Evolutionary conservation across 2,888 invertebrate genomes (phyloP), one percentile per base, ranked within the genome.

Genomic region (Sycophila texana): DNA sequence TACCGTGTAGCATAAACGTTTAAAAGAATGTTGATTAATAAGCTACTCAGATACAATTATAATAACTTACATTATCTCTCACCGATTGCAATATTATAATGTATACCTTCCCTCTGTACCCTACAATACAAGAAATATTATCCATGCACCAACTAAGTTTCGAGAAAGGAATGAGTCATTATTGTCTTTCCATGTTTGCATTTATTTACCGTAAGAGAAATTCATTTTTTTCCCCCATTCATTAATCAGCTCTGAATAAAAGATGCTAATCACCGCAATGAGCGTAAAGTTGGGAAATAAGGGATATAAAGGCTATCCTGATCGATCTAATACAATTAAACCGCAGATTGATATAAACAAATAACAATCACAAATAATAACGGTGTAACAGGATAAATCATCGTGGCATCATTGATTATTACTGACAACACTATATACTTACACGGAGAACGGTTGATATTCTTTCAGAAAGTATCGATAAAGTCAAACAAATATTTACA

Each of bases 1-100:
- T n/a, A 53, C 10, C 4, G 26, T 63, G 53, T 72, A 30, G 55
- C 53, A 66, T 18, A 22, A 72, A 67, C 18, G 18, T 71, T 73
- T 53, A 67, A 7, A 20, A 70, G 68, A 68, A 78, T 63, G 67
- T 61, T 61, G 73, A 73, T 73, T 67, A 63, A 68, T 55, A 73
- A 67, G n/a, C 57, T 78, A 63, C 63, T 30, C 4, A 47, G 49
- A 30, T 67, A 26, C n/a, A 68, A 78, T 74, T 74, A 68, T 73
- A 66, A 73, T 78, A 61, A 18, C 61, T 51, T 55, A 67, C 66
- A 61, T 73, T 67, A 70, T 30, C 57, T 72, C 72, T 10, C 39
- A 39, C 30, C 16, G 60, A 61, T 73, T 73, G 73, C 55, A 73
- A 55, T 73, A 68, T 68, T 67, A 61, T 60, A 67, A 49, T 53